A percentile compares a stretch with the other conserved stretches of the same genome.
phyloP scores from a whole-genome alignment of 2,888 invertebrate species.

The Ypsolopha scabrella region DNA sequence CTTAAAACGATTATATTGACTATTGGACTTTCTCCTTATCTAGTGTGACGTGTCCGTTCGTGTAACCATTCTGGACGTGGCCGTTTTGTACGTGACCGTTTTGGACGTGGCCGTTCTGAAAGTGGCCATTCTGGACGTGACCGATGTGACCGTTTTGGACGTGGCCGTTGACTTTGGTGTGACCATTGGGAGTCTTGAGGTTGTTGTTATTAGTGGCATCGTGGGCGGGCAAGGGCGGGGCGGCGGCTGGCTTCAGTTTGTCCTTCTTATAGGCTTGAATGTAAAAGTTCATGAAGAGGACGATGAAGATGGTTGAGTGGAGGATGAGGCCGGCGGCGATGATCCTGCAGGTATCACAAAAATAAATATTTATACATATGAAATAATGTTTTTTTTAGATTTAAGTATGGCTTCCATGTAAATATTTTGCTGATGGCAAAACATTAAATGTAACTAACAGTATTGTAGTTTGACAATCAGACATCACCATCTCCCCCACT shows the following conservation, averaged over 20 bases:
- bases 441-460: too few relatives aligned
- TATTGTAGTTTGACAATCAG: too few relatives aligned
- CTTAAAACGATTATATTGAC: slow-evolving; percentile 1
- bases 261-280: slow-evolving; percentile 78
- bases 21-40: slow-evolving; percentile 54
- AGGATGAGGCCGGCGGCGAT: slow-evolving; percentile 81
- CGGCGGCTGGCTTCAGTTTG: slow-evolving; percentile 17
- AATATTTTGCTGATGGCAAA: too few relatives aligned
- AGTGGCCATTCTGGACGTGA: background rate
- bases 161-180: slow-evolving; percentile 19
- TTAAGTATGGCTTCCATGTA: too few relatives aligned
- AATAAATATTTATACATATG: too few relatives aligned
- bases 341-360: slow-evolving; percentile 37
- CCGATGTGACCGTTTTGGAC: slow-evolving; percentile 14
- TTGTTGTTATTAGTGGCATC: slow-evolving; percentile 32
- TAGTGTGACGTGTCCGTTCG: slow-evolving; percentile 25
- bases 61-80: slow-evolving; percentile 16
- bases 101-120: slow-evolving; percentile 21
- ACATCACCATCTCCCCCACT: too few relatives aligned
- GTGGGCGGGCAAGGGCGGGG: background rate
- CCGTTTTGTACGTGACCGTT: slow-evolving; percentile 23
- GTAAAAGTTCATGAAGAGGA: slow-evolving; percentile 93
- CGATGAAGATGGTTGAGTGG: slow-evolving; percentile 90
- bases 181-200: slow-evolving; percentile 19
- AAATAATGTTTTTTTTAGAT: too few relatives aligned